Evolutionary conservation across 2,797 vertebrate species (phyloP).

Genomic region (Rhinichthys osculus): DNA sequence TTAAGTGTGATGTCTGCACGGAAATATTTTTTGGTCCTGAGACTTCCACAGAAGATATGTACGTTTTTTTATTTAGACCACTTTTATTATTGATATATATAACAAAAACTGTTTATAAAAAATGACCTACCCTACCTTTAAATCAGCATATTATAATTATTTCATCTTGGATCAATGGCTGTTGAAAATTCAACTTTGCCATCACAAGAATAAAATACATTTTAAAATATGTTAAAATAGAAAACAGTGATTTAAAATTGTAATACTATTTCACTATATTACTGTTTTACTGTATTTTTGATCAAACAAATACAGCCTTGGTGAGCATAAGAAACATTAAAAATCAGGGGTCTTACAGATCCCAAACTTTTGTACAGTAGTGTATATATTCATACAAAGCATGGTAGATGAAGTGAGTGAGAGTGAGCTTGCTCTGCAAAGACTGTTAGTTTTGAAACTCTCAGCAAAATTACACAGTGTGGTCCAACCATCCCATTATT

Average conservation of each 20-base stretch:
- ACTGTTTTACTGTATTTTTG: not conserved
- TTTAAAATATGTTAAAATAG: not conserved
- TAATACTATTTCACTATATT: not conserved
- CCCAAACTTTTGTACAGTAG: not conserved
- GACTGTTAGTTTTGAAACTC: constrained; percentile 65
- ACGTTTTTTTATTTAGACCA: too few relatives aligned
- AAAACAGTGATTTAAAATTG: not conserved
- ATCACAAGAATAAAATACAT: not conserved
- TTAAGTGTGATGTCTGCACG: not conserved
- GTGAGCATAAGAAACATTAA: not conserved
- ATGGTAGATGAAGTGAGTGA: constrained; percentile 29
- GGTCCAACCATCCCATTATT: constrained; percentile 69
- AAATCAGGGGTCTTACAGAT: not conserved
- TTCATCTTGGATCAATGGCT: not conserved
- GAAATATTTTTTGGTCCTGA: too few relatives aligned
- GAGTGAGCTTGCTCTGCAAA: constrained; percentile 43
- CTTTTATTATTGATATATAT: too few relatives aligned
- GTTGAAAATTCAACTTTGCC: not conserved
- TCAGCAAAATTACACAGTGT: constrained; percentile 64
- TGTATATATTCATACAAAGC: not conserved
- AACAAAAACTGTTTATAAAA: too few relatives aligned
- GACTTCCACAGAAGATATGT: too few relatives aligned
- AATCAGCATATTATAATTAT: not conserved
- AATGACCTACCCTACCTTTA: not conserved
- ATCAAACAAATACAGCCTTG: not conserved